A percentile compares a stretch with the other conserved stretches of the same genome.
Evolutionary conservation across 2,113 vertebrate genomes (phyloP).

Genomic region (Lampris incognitus): DNA sequence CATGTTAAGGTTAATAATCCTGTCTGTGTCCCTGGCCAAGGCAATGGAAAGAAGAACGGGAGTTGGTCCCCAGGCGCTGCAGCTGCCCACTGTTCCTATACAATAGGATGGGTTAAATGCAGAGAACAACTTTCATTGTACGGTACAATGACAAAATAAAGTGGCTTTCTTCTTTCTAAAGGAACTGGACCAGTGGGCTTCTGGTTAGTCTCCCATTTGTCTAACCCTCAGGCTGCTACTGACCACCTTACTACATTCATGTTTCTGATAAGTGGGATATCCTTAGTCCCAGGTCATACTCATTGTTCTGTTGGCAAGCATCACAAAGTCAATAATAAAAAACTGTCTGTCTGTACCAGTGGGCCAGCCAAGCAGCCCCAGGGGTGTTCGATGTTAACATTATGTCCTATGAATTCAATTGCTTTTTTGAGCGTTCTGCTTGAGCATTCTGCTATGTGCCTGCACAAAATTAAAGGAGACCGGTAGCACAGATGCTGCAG

Average conservation of each 20-base stretch:
- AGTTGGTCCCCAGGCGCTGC: too few species aligned
- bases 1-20: too few species aligned
- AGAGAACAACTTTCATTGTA: too few species aligned
- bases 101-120: too few species aligned
- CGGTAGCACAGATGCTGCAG: background rate
- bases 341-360: constrained; percentile 49
- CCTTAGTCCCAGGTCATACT: constrained; percentile 28
- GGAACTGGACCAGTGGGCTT: background rate
- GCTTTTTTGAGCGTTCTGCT: constrained; percentile 47
- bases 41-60: too few species aligned
- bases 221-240: constrained; percentile 9
- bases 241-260: background rate
- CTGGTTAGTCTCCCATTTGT: constrained; percentile 36
- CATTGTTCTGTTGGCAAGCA: constrained; percentile 39
- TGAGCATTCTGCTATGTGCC: constrained; percentile 12
- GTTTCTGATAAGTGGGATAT: constrained; percentile 43
- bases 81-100: too few species aligned
- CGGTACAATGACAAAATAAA: too few species aligned
- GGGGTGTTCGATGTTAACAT: constrained; percentile 44
- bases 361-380: constrained; percentile 45
- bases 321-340: constrained; percentile 41
- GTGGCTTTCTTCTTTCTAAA: too few species aligned
- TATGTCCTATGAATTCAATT: constrained; percentile 35
- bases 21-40: too few species aligned
- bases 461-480: constrained; percentile 39